phyloP scores from a whole-genome alignment of 2,888 invertebrate genomes.

The Halictus ligatus region DNA sequence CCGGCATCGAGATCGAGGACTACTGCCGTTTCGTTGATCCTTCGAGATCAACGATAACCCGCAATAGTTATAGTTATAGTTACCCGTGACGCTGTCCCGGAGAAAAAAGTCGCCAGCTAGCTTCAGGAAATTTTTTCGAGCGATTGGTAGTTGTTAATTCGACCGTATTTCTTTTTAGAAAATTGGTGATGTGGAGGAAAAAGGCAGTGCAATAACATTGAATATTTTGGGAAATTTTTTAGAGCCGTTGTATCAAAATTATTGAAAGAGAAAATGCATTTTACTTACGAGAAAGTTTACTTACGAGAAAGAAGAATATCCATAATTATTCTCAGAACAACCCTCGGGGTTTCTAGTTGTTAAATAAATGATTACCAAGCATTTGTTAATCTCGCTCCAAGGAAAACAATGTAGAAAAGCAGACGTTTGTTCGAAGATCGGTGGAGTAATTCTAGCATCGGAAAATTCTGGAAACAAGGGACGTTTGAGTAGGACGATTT shows the following conservation, averaged over 20 bases:
- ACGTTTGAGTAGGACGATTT: background rate
- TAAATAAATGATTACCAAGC: background rate
- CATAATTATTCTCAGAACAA: background rate
- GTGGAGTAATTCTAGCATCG: background rate
- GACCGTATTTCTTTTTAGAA: background rate
- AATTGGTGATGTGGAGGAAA: background rate
- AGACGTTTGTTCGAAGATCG: background rate
- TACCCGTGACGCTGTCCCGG: background rate
- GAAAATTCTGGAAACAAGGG: background rate
- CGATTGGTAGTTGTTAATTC: background rate
- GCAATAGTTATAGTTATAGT: background rate
- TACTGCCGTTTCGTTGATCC: slow-evolving; percentile 15
- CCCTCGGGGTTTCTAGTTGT: background rate
- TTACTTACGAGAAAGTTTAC: too few species aligned
- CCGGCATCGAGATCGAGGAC: slow-evolving; percentile 14
- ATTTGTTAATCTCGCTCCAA: background rate
- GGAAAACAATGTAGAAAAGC: background rate
- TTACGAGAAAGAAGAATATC: background rate
- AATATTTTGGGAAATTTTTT: too few species aligned
- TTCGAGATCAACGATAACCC: slow-evolving; percentile 30
- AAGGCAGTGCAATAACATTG: too few species aligned
- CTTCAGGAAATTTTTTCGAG: background rate
- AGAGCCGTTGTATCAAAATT: too few species aligned
- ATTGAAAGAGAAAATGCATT: too few species aligned
- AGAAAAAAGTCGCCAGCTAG: background rate